These are phyloP conservation scores for Odontothrips loti DNA, from an alignment of 2,888 invertebrate species.

Conservation along the genomic window DNA sequence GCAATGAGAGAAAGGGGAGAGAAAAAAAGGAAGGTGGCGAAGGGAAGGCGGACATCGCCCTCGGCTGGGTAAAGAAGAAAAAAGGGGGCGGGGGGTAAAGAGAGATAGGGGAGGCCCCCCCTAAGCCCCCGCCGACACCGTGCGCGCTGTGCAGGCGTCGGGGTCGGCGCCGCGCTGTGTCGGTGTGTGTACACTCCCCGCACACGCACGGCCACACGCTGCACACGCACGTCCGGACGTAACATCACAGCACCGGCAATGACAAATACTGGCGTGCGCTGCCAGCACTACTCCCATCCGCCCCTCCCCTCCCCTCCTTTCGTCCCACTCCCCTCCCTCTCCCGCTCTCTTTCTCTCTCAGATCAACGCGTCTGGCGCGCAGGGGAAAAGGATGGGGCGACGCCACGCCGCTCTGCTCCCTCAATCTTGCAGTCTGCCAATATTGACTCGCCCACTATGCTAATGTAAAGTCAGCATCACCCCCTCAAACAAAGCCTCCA, in stretches of 20 bases:
- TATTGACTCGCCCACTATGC: conserved; percentile 26
- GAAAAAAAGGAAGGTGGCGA: not conserved
- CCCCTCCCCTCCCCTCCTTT: too few relatives aligned
- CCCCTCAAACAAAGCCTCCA: conserved; percentile 3
- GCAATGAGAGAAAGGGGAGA: not conserved
- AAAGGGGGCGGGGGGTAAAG: conserved; percentile 16
- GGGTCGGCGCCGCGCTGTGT: too few relatives aligned
- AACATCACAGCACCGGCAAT: not conserved
- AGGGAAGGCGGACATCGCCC: not conserved
- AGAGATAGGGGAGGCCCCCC: not conserved
- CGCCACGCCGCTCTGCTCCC: not conserved
- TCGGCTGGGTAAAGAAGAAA: not conserved
- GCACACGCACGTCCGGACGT: not conserved
- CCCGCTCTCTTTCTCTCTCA: not conserved
- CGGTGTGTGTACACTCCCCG: not conserved
- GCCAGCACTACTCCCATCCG: not conserved
- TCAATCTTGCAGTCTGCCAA: conserved; percentile 26
- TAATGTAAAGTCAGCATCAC: conserved; percentile 26
- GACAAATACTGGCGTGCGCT: conserved; percentile 16
- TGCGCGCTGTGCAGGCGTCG: too few relatives aligned
- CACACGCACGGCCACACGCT: not conserved
- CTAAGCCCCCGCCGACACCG: not conserved
- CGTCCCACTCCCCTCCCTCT: not conserved
- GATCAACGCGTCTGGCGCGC: too few relatives aligned
- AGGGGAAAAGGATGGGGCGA: too few relatives aligned